phyloP scores from a whole-genome alignment of 2,797 vertebrate species.

The Melopsittacus undulatus region DNA sequence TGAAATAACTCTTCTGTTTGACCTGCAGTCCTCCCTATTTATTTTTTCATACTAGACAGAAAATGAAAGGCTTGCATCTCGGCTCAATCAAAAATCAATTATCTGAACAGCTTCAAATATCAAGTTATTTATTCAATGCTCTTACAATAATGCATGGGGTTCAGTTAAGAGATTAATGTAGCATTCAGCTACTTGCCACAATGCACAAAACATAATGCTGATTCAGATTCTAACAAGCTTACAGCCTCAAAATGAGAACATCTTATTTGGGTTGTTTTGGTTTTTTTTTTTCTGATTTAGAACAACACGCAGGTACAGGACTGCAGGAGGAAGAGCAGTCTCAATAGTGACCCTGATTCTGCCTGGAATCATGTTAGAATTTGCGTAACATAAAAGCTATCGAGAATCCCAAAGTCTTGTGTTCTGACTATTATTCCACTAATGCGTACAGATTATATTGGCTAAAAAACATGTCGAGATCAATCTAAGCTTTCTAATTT shows the following conservation, averaged over 20 bases:
- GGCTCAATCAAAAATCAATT: conserved; percentile 27
- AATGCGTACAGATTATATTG: not conserved
- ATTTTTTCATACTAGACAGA: not conserved
- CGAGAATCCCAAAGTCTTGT: not conserved
- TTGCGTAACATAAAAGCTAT: not conserved
- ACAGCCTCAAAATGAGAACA: not conserved
- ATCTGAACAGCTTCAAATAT: conserved; percentile 12
- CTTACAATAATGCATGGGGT: not conserved
- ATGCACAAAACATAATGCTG: not conserved
- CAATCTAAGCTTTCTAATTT: not conserved
- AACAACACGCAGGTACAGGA: not conserved
- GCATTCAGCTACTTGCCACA: not conserved
- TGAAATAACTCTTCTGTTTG: not conserved
- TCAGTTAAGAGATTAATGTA: not conserved
- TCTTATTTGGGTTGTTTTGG: not conserved
- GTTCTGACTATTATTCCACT: not conserved
- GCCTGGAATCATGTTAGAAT: not conserved
- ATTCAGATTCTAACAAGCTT: not conserved
- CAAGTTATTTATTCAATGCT: not conserved
- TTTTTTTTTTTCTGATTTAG: not conserved
- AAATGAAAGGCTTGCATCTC: conserved; percentile 2
- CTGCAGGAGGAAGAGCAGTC: not conserved
- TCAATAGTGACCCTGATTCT: not conserved
- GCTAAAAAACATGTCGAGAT: not conserved
- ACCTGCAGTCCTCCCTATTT: not conserved